Base-by-base conservation (phyloP, 2,797 vertebrate genomes). In the Sebastes hubbsi region DNA sequence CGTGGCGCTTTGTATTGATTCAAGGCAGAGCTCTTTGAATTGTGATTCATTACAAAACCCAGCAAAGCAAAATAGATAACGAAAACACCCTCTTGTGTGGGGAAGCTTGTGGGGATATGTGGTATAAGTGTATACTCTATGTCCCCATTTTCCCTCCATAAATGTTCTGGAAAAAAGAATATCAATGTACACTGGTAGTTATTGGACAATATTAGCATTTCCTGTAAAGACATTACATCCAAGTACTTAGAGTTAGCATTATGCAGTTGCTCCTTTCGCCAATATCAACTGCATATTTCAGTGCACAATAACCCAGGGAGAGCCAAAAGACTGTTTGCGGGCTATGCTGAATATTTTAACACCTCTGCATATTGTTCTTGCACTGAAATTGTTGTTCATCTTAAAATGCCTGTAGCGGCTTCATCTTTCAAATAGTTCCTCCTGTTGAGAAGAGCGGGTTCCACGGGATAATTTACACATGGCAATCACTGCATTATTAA, bases 291-390 rank as follows among this genome's bases (percentile, higher is more conserved):
- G 84, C 80, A 89, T 90, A 90, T 93, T 92, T 92, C 88, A 92
- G 85, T 67, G 65, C 78, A 86, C 88, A 93, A 89, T 92, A 93
- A 92, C 83, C 65, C 60, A 81, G 85, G 73, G 69, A 92, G 78
- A 83, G 80, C 64, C 78, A 58, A 65, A 49, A 85, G 85, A 79
- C 74, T 84, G 87, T 92, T 89, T 92, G 84, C 80, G 9, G 82
- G 80, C 77, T 80, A 73, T 91, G 66, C 73, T 95, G 89, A 94
- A 95, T 96, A 95, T 95, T 95, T 95, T 89, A 95, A 87, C 87
- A 92, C 87, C 82, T 89, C 89, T 94, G 93, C 87, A 91, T 93
- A 94, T 95, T 93, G 91, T 91, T 91, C 87, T 89, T 84, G 82
- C 83, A 67, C 82, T 71, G 63, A 91, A 90, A 90, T 84, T 90